Percentiles rank a stretch among this genome's conserved stretches.
phyloP scores from a whole-genome alignment of 2,113 vertebrate genomes.

The Microtus oregoni region DNA sequence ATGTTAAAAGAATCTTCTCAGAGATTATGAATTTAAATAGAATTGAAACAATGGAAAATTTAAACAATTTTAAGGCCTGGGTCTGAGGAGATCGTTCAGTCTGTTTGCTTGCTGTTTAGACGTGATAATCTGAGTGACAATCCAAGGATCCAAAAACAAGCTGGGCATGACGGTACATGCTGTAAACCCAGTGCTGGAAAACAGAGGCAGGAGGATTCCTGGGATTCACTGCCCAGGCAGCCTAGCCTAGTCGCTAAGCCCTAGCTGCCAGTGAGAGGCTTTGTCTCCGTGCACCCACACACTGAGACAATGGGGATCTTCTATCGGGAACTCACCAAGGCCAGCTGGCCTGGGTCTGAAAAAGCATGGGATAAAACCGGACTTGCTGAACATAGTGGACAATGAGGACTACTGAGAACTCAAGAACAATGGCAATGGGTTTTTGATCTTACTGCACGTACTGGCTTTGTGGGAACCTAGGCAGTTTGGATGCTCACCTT shows the following conservation, averaged over 20 bases:
- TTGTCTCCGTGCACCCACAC: background rate
- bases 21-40: conserved; percentile 45
- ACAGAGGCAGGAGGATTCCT: background rate
- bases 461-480: too few species aligned
- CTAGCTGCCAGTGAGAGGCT: background rate
- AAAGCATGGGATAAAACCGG: too few species aligned
- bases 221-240: background rate
- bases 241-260: background rate
- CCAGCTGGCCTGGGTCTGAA: too few species aligned
- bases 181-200: background rate
- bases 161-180: too few species aligned
- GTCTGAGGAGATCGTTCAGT: background rate
- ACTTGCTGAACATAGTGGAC: too few species aligned
- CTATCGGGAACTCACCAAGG: too few species aligned
- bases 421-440: too few species aligned
- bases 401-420: too few species aligned
- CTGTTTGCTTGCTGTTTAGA: background rate
- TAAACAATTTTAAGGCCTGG: background rate
- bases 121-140: background rate
- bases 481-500: too few species aligned
- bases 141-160: background rate
- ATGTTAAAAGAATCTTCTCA: conserved; percentile 51
- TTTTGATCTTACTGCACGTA: too few species aligned
- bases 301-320: too few species aligned
- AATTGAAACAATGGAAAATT: conserved; percentile 24